Conservation (phyloP, 2,888 invertebrate species). For the Aleiodes testaceus region DNA sequence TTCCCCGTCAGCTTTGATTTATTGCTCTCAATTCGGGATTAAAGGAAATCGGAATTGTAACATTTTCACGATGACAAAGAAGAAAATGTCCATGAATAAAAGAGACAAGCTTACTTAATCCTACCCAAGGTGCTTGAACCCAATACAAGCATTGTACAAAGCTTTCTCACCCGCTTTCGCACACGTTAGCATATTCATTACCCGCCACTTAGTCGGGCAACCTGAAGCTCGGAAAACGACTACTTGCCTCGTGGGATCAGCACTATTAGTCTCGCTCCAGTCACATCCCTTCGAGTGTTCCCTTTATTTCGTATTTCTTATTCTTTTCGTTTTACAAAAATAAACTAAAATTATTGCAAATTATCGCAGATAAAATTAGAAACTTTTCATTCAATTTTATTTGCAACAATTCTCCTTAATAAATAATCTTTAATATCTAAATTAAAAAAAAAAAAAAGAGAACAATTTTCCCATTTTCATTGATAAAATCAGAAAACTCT, state of each 20-base stretch:
- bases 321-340: neutral
- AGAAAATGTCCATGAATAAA: neutral
- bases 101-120: constrained; percentile 40
- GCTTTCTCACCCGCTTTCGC: constrained; percentile 64
- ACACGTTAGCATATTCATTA: constrained; percentile 71
- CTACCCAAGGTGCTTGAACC: constrained; percentile 60
- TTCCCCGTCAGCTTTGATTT: no score
- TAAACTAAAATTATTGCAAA: neutral
- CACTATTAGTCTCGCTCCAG: constrained; percentile 59
- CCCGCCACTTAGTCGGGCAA: constrained; percentile 63
- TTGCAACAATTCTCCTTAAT: no score
- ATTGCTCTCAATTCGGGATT: no score
- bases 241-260: constrained; percentile 57
- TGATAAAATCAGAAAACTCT: no score
- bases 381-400: no score
- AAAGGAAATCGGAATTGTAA: no score
- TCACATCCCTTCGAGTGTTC: constrained; percentile 27
- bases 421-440: no score
- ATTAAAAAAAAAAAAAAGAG: no score
- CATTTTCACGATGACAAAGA: no score
- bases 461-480: no score
- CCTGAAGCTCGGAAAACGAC: constrained; percentile 54
- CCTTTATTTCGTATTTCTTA: constrained; percentile 3
- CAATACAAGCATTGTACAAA: constrained; percentile 64
- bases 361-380: no score